phyloP scores from a whole-genome alignment of 2,797 vertebrate species.

The Enteromius unitaeniatus region DNA sequence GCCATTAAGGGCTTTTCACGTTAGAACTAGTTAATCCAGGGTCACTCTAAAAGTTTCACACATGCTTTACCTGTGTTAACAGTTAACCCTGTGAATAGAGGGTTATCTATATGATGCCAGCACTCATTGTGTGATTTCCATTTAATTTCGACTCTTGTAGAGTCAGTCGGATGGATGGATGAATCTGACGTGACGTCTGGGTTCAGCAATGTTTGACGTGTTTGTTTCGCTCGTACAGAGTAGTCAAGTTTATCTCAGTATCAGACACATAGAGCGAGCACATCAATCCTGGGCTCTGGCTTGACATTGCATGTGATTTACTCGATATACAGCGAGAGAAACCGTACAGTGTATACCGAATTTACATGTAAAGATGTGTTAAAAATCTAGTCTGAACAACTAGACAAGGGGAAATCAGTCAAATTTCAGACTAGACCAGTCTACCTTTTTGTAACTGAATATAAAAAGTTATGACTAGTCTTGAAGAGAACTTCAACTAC shows the following conservation, averaged over 20 bases:
- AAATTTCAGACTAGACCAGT: background rate
- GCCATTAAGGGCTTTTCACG: background rate
- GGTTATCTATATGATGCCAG: background rate
- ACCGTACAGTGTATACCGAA: no score
- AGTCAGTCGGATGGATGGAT: no score
- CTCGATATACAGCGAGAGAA: no score
- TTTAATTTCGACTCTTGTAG: no score
- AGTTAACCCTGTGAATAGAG: background rate
- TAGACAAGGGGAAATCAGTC: background rate
- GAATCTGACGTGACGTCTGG: no score
- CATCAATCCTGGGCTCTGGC: no score
- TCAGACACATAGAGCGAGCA: no score
- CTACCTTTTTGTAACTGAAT: background rate
- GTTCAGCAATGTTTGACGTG: no score
- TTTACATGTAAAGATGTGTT: background rate
- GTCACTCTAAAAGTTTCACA: background rate
- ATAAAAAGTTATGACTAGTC: background rate
- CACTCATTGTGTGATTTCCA: no score
- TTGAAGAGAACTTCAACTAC: background rate
- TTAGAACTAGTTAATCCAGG: background rate
- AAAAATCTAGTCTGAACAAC: background rate
- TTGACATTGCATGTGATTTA: no score
- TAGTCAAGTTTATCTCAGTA: no score
- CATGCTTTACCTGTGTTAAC: background rate
- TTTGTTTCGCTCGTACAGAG: no score